Evolutionary conservation across 2,113 vertebrate species (phyloP), one percentile per base, ranked within the genome.

Genomic region (Cephalopterus ornatus): DNA sequence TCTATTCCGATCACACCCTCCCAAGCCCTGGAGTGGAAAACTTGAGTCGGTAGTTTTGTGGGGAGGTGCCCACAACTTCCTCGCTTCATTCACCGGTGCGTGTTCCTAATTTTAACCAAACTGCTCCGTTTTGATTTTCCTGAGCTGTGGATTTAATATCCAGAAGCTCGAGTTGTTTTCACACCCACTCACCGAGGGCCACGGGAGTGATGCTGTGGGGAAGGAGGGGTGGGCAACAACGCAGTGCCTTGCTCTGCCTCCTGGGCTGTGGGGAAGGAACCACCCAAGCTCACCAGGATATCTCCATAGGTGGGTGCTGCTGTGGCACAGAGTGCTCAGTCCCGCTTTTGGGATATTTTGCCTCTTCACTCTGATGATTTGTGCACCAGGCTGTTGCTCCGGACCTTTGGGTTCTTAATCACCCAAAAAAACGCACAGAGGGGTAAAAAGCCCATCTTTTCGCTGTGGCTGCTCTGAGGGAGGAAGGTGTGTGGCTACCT

Each of bases 91-190:
- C 87, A 91, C 66, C 74, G 5, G 77, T 2, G 56, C 2, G 3
- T 4, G 84, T 52, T 91, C 93, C 95, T 96, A 91, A 95, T 94
- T 96, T 96, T 96, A 96, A 94, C 93, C n/a, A 1, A 72, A 79
- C 62, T 24, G 74, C 84, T 94, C 70, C 4, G n/a, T 92, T 96
- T 58, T 91, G 92, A 88, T 96, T 96, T 97, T 63, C 92, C 80
- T 65, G 58, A 95, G n/a, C 68, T 27, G 88, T 9, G 52, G 92
- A 74, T 86, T 83, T 41, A 63, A 44, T 9, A 41, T 61, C 89
- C 80, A 63, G 94, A 28, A 89, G 81, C 89, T 76, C 7, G 4
- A 71, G 77, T 22, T 91, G 93, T 95, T 96, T 95, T 89, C 89
- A 92, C 50, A 1, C 89, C 93, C 90, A 88, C 90, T 84, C 47